These are phyloP conservation scores for Heliconius nattereri DNA, from an alignment of 1,140 invertebrate genomes.

Conservation along the genomic window DNA sequence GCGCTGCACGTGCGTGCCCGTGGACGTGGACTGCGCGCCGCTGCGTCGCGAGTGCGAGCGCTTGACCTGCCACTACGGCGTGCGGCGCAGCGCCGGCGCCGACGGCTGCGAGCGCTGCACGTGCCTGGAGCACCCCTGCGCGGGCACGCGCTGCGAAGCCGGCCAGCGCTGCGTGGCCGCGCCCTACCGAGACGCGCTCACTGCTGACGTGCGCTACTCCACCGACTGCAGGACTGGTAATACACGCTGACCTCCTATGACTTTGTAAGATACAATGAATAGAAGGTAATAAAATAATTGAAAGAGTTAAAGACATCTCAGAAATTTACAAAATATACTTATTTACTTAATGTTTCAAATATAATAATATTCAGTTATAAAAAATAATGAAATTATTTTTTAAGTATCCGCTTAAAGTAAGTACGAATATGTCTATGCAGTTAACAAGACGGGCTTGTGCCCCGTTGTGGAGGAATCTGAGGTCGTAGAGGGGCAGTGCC, in stretches of 20 bases:
- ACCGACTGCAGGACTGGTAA: constrained; percentile 85
- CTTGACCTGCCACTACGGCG: constrained; percentile 89
- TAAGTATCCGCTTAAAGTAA: background rate
- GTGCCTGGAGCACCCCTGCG: constrained; percentile 85
- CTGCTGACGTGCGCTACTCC: constrained; percentile 59
- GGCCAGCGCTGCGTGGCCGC: constrained; percentile 86
- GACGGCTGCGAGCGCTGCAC: constrained; percentile 83
- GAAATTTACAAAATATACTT: no score
- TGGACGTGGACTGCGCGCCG: constrained; percentile 53
- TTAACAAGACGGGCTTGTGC: constrained; percentile 88
- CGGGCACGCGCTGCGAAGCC: constrained; percentile 82
- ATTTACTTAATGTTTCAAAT: no score
- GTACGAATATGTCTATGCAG: constrained; percentile 61
- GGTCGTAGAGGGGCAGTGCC: constrained; percentile 78
- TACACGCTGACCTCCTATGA: constrained; percentile 16
- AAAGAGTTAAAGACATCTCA: no score
- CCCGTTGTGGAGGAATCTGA: constrained; percentile 80
- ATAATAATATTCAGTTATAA: no score
- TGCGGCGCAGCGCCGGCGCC: constrained; percentile 83
- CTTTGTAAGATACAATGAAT: no score
- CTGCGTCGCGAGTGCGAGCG: constrained; percentile 78
- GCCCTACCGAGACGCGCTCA: constrained; percentile 75
- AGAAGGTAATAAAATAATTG: no score
- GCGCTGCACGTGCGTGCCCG: constrained; percentile 85
- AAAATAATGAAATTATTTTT: background rate